Percentiles rank a stretch among this genome's conserved stretches.
Conservation (phyloP, 2,888 invertebrate genomes). For the Eristalis pertinax region DNA sequence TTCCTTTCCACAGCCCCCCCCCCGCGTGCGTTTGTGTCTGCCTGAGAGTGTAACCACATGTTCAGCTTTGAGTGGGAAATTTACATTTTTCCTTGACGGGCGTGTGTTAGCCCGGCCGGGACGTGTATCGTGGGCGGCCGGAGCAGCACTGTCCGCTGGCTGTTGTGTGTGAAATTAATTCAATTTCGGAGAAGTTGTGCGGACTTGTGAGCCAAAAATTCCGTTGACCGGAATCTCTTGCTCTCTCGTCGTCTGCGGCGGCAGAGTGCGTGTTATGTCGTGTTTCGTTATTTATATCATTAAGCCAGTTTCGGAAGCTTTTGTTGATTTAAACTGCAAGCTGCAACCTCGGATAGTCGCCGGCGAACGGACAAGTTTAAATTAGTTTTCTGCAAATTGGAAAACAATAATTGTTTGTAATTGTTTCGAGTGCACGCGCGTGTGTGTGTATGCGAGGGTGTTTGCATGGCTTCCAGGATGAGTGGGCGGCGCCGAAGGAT, state of each 20-base stretch:
- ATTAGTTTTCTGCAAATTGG: conserved; percentile 43
- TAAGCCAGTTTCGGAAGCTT: conserved; percentile 35
- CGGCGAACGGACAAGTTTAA: conserved; percentile 33
- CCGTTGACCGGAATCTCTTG: conserved; percentile 10
- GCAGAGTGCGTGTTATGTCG: neutral
- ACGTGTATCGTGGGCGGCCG: neutral
- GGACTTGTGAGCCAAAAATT: conserved; percentile 19
- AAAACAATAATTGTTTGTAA: conserved; percentile 53
- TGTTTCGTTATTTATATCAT: conserved; percentile 35
- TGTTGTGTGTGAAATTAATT: conserved; percentile 62
- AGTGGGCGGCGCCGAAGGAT: neutral
- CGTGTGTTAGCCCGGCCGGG: neutral
- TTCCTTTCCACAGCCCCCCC: neutral
- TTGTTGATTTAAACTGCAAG: conserved; percentile 46
- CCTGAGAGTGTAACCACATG: conserved; percentile 53
- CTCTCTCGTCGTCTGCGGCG: neutral
- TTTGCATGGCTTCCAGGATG: no score
- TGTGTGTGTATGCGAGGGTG: neutral
- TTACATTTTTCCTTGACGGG: conserved; percentile 35
- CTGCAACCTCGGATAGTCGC: conserved; percentile 13
- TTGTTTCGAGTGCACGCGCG: conserved; percentile 12
- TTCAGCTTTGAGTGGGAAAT: conserved; percentile 54
- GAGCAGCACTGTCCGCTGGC: conserved; percentile 13
- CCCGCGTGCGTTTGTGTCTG: neutral
- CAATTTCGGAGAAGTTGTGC: conserved; percentile 50